phyloP scores from a whole-genome alignment of 1,140 invertebrate genomes.

The Drosophila sechellia region DNA sequence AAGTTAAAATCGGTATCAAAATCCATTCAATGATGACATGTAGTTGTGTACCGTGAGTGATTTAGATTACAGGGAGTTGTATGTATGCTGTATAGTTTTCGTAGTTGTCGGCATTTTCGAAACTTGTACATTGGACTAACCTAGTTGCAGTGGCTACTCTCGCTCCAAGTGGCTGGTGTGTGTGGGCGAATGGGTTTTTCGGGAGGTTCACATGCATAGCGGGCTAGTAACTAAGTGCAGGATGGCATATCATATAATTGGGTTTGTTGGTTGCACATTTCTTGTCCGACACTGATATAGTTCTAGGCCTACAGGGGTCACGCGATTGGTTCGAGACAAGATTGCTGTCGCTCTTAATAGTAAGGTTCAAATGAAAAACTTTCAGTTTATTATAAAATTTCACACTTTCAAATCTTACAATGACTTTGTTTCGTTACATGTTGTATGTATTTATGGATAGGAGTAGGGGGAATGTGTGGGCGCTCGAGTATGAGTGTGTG shows the following conservation, averaged over 20 bases:
- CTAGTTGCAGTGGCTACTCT: constrained; percentile 40
- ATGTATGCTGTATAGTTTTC: constrained; percentile 36
- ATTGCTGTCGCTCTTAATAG: constrained; percentile 49
- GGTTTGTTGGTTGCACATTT: constrained; percentile 15
- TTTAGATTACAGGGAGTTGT: constrained; percentile 24
- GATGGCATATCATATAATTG: constrained; percentile 44
- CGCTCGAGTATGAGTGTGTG: constrained; percentile 38
- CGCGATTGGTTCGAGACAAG: constrained; percentile 39
- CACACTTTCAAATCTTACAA: constrained; percentile 66
- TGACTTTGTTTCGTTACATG: constrained; percentile 62
- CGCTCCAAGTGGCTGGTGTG: constrained; percentile 18
- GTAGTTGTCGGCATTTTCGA: constrained; percentile 53
- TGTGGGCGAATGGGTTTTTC: constrained; percentile 13
- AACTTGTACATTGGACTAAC: constrained; percentile 23
- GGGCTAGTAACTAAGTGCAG: constrained; percentile 69
- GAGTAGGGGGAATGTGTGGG: constrained; percentile 27
- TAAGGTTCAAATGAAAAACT: constrained; percentile 70
- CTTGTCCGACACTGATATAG: constrained; percentile 50
- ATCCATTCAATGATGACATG: constrained; percentile 48
- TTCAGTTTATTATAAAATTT: constrained; percentile 75
- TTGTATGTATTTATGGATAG: constrained; percentile 29
- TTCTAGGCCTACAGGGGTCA: constrained; percentile 51
- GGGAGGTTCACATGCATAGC: constrained; percentile 61
- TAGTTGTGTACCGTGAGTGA: constrained; percentile 30
- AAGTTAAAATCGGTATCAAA: constrained; percentile 73